Conservation (phyloP, 2,113 vertebrate species). For the Engystomops pustulosus region DNA sequence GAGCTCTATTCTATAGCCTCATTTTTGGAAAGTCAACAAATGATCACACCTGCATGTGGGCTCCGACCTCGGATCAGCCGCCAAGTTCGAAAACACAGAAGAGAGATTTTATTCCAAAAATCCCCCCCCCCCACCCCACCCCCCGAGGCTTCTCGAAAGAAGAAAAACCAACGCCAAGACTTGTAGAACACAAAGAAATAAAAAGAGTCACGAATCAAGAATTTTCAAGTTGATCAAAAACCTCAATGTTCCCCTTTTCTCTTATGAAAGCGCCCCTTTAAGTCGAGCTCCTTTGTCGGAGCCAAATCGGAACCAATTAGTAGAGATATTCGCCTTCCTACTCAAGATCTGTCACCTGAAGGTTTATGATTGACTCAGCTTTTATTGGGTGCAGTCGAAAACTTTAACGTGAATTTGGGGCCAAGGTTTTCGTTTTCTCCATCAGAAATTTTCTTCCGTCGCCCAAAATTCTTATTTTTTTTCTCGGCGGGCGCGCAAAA, state of each 20-base stretch:
- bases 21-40: constrained; percentile 72
- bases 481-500: constrained; percentile 6
- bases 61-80: constrained; percentile 68
- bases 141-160: constrained; percentile 64
- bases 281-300: constrained; percentile 3
- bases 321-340: background rate
- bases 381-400: constrained; percentile 18
- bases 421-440: constrained; percentile 6
- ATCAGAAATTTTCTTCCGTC: constrained; percentile 8
- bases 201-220: constrained; percentile 35
- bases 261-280: constrained; percentile 45
- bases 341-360: background rate
- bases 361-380: background rate
- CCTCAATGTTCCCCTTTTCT: constrained; percentile 22
- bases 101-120: constrained; percentile 74
- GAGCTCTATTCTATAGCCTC: constrained; percentile 65
- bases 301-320: constrained; percentile 29
- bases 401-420: constrained; percentile 29
- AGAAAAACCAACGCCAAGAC: constrained; percentile 63
- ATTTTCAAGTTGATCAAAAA: constrained; percentile 40
- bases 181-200: constrained; percentile 64
- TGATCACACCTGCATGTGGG: constrained; percentile 84
- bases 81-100: constrained; percentile 76
- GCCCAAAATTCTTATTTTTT: background rate
- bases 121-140: too few species aligned